Evolutionary conservation across 2,113 vertebrate genomes (phyloP), one percentile per base, ranked within the genome.

Genomic region (Phainopepla nitens): DNA sequence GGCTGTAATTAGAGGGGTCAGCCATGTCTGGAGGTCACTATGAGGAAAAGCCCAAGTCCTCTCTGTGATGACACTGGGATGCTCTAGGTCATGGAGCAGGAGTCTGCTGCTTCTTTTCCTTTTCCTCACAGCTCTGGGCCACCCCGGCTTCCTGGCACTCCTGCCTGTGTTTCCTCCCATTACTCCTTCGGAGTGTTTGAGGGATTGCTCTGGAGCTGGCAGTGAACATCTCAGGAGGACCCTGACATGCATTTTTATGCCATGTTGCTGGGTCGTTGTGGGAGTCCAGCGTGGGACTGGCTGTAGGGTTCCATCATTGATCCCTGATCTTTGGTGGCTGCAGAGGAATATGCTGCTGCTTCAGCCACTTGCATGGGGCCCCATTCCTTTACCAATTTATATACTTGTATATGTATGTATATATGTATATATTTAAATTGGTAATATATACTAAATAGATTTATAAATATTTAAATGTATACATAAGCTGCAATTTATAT

Each of bases 341-440:
- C 16, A 45, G 44, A 81, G 39, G 19, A 86, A 45, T 2, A 3
- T 72, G 41, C 53, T 82, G 56, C 31, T 3, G 3, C 33, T 41
- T 88, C 1, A 15, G 27, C 25, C 11, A 4, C 57, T 87, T 1
- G 0, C 0, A 2, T 27, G 51, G 49, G 31, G 11, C 60, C 57
- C 42, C n/a, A 8, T 51, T 22, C 36, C 13, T 24, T 57, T 44
- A 45, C 25, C 15, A 44, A 2, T 71, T 49, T 45, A 64, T 58
- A 2, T 45, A 6, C 70, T 12, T 71, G 22, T 28, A 45, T 29
- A 10, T 44, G 5, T 36, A 11, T 79, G 6, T n/a, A 10, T 49
- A 2, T 9, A 62, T 27, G 10, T 21, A 69, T 41, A 9, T 62
- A 29, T 79, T 61, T 41, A 60, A 62, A 64, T 50, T 68, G 9